Evolutionary conservation across 2,797 vertebrate species (phyloP), one percentile per base, ranked within the genome.

Genomic region (Peromyscus attwateri): DNA sequence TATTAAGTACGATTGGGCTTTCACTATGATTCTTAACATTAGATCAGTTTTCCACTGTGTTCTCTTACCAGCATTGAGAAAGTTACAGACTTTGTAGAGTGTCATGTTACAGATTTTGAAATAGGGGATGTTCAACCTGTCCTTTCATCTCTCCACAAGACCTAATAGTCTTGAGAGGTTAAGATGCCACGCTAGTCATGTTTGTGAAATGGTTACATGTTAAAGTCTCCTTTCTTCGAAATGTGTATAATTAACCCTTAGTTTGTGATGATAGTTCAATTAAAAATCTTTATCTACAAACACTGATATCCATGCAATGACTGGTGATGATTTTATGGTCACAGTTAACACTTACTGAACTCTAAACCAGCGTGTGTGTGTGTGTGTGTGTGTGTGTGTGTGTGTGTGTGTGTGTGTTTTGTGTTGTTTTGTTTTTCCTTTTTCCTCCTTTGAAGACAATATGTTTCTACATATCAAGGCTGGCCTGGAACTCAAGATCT

Each of bases 251-350:
- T 73, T 29, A 40, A 64, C 6, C 1, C 43, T 95, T 79, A 46
- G 5, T 55, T 83, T 40, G 12, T 16, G 68, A 76, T 66, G 46
- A 82, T 17, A 91, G n/a, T 87, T 94, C 27, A 49, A 17, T 60
- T 62, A n/a, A 91, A 80, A 91, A 71, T 70, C 29, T 64, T 94
- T 92, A 52, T 52, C 62, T 85, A 29, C 57, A 64, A 92, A 89
- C n/a, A 13, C 27, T 29, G 6, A 23, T 29, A 25, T 10, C 70
- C 6, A 3, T 14, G 31, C 0, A 31, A 43, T n/a, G 71, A 7
- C 64, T 79, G 43, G 60, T 83, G 7, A 49, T 87, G 17, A 70
- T 73, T 43, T 60, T 70, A 8, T 40, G 6, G 57, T 66, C 95
- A 52, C 43, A 25, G 17, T 49, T 68, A 66, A 83, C 16, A 84